These are phyloP conservation scores for Tetragnatha montana DNA, from an alignment of 2,888 invertebrate species.

Conservation along the genomic window DNA sequence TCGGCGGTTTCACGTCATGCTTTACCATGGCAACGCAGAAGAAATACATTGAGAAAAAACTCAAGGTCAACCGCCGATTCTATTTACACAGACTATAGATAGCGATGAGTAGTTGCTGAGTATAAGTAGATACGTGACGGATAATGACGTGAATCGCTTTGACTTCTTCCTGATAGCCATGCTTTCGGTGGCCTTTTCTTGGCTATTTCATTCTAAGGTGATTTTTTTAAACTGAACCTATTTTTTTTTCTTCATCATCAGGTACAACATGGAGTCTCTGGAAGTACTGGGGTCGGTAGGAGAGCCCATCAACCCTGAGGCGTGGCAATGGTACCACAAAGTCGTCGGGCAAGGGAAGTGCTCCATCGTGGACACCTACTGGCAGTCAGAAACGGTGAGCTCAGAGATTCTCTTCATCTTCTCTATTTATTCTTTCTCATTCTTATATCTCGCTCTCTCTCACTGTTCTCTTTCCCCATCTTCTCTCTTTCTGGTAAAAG, in stretches of 20 bases:
- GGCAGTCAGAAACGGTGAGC: conserved; percentile 95
- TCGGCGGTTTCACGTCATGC: too few species aligned
- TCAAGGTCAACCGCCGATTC: too few species aligned
- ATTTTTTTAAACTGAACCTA: too few species aligned
- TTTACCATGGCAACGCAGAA: too few species aligned
- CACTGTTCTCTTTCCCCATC: too few species aligned
- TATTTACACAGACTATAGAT: too few species aligned
- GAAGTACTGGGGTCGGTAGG: conserved; percentile 97
- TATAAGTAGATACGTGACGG: not conserved
- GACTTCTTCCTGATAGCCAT: not conserved
- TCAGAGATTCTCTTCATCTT: not conserved
- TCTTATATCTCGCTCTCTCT: too few species aligned
- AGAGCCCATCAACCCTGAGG: conserved; percentile 98
- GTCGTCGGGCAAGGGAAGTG: conserved; percentile 78
- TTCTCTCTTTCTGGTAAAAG: too few species aligned
- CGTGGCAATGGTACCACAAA: conserved; percentile 95
- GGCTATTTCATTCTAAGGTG: too few species aligned
- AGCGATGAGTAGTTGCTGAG: not conserved
- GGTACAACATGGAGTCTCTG: conserved; percentile 82
- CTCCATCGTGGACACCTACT: conserved; percentile 98
- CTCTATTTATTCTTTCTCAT: too few species aligned
- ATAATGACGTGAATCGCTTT: not conserved
- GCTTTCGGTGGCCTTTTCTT: not conserved
- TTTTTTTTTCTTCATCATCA: conserved; percentile 75
- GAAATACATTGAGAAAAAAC: too few species aligned